Evolutionary conservation across 1,140 invertebrate genomes (phyloP).

Genomic region (Drosophila triauraria): DNA sequence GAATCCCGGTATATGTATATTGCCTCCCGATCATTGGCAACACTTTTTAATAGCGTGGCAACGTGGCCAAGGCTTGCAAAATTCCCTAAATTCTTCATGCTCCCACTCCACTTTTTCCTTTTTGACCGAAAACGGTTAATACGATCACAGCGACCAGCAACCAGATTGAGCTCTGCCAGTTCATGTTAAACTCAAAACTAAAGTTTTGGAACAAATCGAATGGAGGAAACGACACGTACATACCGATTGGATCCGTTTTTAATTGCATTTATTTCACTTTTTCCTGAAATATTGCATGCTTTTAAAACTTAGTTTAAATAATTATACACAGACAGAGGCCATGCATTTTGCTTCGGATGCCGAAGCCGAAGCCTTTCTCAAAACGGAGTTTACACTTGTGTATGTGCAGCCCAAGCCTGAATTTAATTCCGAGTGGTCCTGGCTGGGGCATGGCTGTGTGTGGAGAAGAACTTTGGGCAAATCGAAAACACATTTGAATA

Average conservation of each 20-base stretch:
- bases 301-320: neutral
- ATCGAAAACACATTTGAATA: constrained; percentile 70
- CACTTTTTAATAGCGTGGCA: too few species aligned
- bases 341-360: neutral
- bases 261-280: neutral
- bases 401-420: neutral
- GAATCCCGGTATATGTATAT: too few species aligned
- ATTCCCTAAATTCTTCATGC: too few species aligned
- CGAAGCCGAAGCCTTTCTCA: too few species aligned
- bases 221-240: neutral
- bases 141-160: too few species aligned
- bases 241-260: neutral
- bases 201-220: too few species aligned
- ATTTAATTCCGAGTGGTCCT: neutral
- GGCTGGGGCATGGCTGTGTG: neutral
- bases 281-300: neutral
- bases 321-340: neutral
- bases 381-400: neutral
- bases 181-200: too few species aligned
- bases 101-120: too few species aligned
- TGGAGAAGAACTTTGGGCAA: constrained; percentile 2
- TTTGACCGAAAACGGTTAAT: too few species aligned
- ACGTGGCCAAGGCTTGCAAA: too few species aligned
- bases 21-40: too few species aligned
- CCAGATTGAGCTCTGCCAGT: too few species aligned